A percentile compares a stretch with the other conserved stretches of the same genome.
Evolutionary conservation across 37 sponge, comb jelly and placozoan species (phyloP).

Genomic region (Dysidea cf. avara): DNA sequence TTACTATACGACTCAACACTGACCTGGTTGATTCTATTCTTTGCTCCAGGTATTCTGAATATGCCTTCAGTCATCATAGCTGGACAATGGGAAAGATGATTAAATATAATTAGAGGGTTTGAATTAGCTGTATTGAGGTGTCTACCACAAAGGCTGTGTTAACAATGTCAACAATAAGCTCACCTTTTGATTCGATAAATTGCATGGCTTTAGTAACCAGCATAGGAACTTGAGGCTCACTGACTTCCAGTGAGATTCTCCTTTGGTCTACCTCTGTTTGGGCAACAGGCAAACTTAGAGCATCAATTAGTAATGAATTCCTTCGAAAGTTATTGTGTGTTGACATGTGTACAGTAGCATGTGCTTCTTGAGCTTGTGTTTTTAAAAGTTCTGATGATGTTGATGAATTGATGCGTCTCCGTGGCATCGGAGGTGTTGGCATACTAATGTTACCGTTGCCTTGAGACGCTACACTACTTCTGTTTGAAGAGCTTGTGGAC

Average conservation of each 20-base stretch:
- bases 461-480: no score
- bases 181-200: slow-evolving; percentile 61
- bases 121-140: background rate
- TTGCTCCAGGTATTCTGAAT: slow-evolving; percentile 74
- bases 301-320: slow-evolving; percentile 8
- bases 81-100: slow-evolving; percentile 7
- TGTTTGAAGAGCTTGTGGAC: no score
- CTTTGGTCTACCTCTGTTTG: slow-evolving; percentile 27
- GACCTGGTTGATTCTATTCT: slow-evolving; percentile 61
- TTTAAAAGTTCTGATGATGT: no score
- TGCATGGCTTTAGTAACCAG: slow-evolving; percentile 66
- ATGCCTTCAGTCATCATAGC: slow-evolving; percentile 75
- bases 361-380: no score
- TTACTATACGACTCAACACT: background rate
- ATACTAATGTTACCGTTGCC: no score
- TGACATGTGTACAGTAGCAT: no score
- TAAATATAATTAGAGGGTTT: background rate
- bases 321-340: no score
- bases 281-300: background rate
- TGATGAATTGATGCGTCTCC: no score
- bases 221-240: slow-evolving; percentile 51
- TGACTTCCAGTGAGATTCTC: slow-evolving; percentile 22
- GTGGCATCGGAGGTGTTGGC: no score
- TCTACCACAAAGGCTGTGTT: no score
- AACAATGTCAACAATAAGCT: no score